Evolutionary conservation across 2,888 invertebrate genomes (phyloP).

Genomic region (Sphaerophoria rueppellii): DNA sequence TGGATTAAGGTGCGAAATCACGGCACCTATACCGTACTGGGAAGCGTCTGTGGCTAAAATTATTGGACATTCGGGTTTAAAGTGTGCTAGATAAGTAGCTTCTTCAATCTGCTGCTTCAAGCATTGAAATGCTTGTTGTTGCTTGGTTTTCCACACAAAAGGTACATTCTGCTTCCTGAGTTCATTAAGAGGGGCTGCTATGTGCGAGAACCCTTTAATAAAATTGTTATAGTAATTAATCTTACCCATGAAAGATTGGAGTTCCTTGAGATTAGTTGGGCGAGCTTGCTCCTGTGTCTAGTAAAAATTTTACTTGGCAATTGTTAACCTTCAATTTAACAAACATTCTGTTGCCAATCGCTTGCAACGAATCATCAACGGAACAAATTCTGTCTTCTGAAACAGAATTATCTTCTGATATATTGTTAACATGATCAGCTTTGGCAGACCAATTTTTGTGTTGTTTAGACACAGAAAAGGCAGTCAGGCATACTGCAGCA

Average conservation of each 20-base stretch:
- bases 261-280: constrained; percentile 19
- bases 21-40: neutral
- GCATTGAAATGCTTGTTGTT: neutral
- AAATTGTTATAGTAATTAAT: constrained; percentile 35
- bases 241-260: constrained; percentile 39
- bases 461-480: too few species aligned
- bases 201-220: constrained; percentile 9
- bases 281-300: too few species aligned
- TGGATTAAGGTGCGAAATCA: constrained; percentile 1
- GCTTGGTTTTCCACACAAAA: neutral
- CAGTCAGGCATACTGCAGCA: constrained; percentile 35
- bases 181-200: constrained; percentile 33
- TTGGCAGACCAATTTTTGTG: too few species aligned
- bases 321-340: too few species aligned
- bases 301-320: too few species aligned
- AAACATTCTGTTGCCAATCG: too few species aligned
- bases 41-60: neutral
- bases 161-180: constrained; percentile 13
- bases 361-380: too few species aligned
- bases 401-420: too few species aligned
- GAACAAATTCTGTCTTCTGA: too few species aligned
- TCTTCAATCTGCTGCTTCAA: neutral
- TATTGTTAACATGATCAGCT: too few species aligned
- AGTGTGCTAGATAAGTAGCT: neutral
- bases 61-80: neutral